phyloP scores from a whole-genome alignment of 2,888 invertebrate genomes.

The Cephonodes hylas region DNA sequence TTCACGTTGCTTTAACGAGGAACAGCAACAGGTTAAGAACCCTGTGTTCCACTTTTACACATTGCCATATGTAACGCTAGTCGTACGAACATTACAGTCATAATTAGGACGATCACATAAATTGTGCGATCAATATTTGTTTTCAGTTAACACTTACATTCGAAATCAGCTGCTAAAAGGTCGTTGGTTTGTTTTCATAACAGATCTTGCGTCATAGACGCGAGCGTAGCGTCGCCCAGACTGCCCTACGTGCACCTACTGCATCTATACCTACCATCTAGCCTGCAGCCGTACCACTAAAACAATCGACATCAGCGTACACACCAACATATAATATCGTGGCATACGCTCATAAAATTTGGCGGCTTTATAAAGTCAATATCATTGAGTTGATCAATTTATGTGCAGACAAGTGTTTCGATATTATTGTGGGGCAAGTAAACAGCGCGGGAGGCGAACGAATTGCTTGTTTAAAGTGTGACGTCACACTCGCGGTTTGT shows the following conservation, averaged over 20 bases:
- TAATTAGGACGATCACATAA: slow-evolving; percentile 33
- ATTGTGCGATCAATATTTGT: slow-evolving; percentile 38
- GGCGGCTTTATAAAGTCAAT: neutral
- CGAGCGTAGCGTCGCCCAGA: neutral
- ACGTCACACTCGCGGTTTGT: neutral
- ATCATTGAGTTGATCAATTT: slow-evolving; percentile 1
- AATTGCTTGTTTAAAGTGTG: neutral
- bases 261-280: neutral
- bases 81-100: slow-evolving; percentile 21
- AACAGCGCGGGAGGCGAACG: neutral
- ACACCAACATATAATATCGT: neutral
- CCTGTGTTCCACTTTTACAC: slow-evolving; percentile 13
- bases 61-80: slow-evolving; percentile 17
- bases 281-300: neutral
- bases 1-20: neutral
- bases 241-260: neutral
- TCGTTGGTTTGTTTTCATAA: slow-evolving; percentile 25
- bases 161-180: slow-evolving; percentile 31
- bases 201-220: slow-evolving; percentile 10
- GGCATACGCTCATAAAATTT: neutral
- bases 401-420: slow-evolving; percentile 1
- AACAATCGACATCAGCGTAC: neutral
- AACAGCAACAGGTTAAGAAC: slow-evolving; percentile 11
- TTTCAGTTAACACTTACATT: slow-evolving; percentile 33
- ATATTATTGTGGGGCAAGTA: neutral